Evolutionary conservation across 2,888 invertebrate genomes (phyloP).

Genomic region (Ophion ellenae): DNA sequence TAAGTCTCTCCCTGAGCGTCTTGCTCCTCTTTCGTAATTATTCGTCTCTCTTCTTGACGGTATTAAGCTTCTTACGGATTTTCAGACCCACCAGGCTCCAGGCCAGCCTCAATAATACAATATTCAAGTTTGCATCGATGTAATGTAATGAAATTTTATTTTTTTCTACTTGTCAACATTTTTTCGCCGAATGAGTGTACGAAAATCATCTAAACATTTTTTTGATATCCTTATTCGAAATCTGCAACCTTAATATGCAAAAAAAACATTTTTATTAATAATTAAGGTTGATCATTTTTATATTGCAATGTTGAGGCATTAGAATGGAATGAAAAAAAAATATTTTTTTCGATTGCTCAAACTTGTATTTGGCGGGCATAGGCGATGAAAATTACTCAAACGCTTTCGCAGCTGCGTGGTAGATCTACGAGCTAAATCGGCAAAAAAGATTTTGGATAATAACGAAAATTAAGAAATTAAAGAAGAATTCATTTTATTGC

Average conservation of each 20-base stretch:
- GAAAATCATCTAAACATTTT: background rate
- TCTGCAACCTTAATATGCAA: too few relatives aligned
- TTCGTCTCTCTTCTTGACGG: slow-evolving; percentile 34
- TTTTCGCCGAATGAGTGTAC: background rate
- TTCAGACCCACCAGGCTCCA: slow-evolving; percentile 6
- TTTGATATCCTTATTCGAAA: background rate
- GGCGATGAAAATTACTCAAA: background rate
- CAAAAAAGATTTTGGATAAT: too few relatives aligned
- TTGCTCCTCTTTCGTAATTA: slow-evolving; percentile 1
- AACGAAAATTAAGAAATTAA: too few relatives aligned
- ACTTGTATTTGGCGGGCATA: background rate
- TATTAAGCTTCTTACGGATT: slow-evolving; percentile 14
- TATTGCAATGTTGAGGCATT: background rate
- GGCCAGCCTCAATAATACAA: too few relatives aligned
- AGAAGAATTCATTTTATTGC: background rate
- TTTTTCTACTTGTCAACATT: background rate
- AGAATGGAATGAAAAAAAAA: background rate
- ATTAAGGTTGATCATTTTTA: too few relatives aligned
- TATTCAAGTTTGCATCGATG: too few relatives aligned
- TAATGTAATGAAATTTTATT: background rate
- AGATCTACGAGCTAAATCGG: too few relatives aligned
- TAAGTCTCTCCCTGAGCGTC: background rate
- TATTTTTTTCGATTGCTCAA: too few relatives aligned
- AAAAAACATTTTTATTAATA: too few relatives aligned
- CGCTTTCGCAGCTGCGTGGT: too few relatives aligned